Base-by-base conservation (phyloP, 1,140 invertebrate species). In the Eulimnadia texana region DNA sequence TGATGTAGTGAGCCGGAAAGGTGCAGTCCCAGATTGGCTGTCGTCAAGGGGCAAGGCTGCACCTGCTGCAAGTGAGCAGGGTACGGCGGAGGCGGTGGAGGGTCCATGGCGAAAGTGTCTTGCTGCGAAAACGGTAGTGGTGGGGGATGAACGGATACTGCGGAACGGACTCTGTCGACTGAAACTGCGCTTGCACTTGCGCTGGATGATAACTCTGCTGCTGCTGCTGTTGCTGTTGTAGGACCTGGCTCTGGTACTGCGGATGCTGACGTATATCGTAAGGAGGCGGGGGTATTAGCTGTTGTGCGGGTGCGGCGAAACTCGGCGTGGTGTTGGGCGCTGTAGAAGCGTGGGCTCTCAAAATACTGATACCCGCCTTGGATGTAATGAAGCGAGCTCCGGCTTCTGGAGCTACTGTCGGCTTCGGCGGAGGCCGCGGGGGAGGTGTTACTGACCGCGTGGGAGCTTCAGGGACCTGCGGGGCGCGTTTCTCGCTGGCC, bases 191-290 rank as follows among this genome's bases (percentile, higher is more conserved):
- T 33, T 60, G 59, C 2, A 65, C 53, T 47, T 66, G 58, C 29
- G 65, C 60, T 20, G 66, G 63, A 59, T 60, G 50, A 50, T 64
- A 67, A 2, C 61, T 29, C 22, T 50, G 50, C 22, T 60, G 23
- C 13, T 64, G 58, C 20, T 66, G 61, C 9, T 60, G 73, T 71
- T 20, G 78, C 73, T 24, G 73, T 71, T 3, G 78, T 76, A 70
- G 75, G 79, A 63, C 73, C 78, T 9, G 77, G 77, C 50, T 75
- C 71, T 22, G 72, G 69, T 65, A 66, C 42, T 66, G 60, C 11
- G 67, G 67, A 59, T 67, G 67, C n/a, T 64, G 61, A 2, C 66
- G 64, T 19, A 63, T 64, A 49, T 62, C 51, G 24, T 61, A 64
- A 29, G 58, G 52, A 0, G 61, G 55, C 25, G 58, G 64, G 19